Evolutionary conservation across 2,797 vertebrate species (phyloP).

Genomic region (Ispidina lecontei): DNA sequence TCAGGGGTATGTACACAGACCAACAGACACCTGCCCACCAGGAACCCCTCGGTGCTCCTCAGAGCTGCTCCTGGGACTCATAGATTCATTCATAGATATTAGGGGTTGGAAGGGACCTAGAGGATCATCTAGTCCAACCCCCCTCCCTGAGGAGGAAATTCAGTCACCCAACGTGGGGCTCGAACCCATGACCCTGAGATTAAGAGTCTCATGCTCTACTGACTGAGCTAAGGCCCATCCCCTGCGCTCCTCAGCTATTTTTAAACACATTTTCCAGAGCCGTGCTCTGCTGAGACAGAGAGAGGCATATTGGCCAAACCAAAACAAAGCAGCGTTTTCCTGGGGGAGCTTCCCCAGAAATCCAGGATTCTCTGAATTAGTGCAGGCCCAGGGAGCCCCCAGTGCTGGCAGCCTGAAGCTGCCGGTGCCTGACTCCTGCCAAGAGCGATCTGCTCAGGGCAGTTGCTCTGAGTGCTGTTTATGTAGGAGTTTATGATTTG

Average conservation of each 20-base stretch:
- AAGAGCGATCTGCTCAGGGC: not conserved
- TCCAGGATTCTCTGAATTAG: not conserved
- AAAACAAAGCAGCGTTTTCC: not conserved
- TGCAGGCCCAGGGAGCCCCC: not conserved
- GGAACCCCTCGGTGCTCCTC: fast-evolving
- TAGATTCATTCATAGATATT: too few species aligned
- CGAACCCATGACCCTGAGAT: too few species aligned
- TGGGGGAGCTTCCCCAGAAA: not conserved
- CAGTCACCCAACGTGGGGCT: too few species aligned
- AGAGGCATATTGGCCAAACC: not conserved
- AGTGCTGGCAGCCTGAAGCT: fast-evolving
- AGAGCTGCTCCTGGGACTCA: not conserved
- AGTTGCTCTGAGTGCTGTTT: not conserved
- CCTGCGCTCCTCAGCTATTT: not conserved
- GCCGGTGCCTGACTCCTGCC: not conserved
- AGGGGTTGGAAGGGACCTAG: too few species aligned
- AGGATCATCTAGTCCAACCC: too few species aligned
- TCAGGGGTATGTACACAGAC: not conserved
- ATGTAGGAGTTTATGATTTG: not conserved
- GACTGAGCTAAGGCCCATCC: too few species aligned
- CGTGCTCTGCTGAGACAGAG: not conserved
- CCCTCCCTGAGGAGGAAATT: too few species aligned
- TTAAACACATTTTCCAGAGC: not conserved
- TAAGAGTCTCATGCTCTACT: too few species aligned
- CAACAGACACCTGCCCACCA: not conserved